These are phyloP conservation scores for Syrphus vitripennis DNA, from an alignment of 2,888 invertebrate species.

Conservation along the genomic window DNA sequence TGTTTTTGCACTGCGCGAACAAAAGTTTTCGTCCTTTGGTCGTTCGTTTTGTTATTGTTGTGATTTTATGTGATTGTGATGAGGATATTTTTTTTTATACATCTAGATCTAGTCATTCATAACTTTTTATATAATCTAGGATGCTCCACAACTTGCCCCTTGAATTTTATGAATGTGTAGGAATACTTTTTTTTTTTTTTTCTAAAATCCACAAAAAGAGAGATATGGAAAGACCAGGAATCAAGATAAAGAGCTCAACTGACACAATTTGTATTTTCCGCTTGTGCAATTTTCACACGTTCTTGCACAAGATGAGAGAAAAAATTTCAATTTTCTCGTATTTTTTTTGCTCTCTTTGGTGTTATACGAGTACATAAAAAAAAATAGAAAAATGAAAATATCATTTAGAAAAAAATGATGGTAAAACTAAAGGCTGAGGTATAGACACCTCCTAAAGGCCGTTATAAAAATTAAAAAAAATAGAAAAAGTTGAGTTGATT, in stretches of 20 bases:
- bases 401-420: too few relatives aligned
- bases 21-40: constrained; percentile 20
- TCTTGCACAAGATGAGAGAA: constrained; percentile 16
- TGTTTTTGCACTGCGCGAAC: background rate
- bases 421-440: too few relatives aligned
- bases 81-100: constrained; percentile 33
- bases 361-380: too few relatives aligned
- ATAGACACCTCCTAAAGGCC: too few relatives aligned
- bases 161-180: too few relatives aligned
- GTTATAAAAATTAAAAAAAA: too few relatives aligned
- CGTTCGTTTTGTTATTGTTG: constrained; percentile 3
- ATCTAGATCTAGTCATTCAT: background rate
- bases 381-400: too few relatives aligned
- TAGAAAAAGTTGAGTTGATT: too few relatives aligned
- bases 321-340: constrained; percentile 56
- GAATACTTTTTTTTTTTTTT: too few relatives aligned
- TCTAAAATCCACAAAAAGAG: constrained; percentile 2
- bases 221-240: constrained; percentile 46
- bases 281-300: constrained; percentile 69
- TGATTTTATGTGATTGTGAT: constrained; percentile 3
- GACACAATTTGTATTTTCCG: constrained; percentile 68
- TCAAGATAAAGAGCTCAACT: constrained; percentile 70
- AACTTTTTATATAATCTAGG: constrained; percentile 32
- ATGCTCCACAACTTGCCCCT: constrained; percentile 48
- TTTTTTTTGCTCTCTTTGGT: constrained; percentile 15